Evolutionary conservation across 2,797 vertebrate genomes (phyloP), one percentile per base, ranked within the genome.

Genomic region (Phoeniculus purpureus): DNA sequence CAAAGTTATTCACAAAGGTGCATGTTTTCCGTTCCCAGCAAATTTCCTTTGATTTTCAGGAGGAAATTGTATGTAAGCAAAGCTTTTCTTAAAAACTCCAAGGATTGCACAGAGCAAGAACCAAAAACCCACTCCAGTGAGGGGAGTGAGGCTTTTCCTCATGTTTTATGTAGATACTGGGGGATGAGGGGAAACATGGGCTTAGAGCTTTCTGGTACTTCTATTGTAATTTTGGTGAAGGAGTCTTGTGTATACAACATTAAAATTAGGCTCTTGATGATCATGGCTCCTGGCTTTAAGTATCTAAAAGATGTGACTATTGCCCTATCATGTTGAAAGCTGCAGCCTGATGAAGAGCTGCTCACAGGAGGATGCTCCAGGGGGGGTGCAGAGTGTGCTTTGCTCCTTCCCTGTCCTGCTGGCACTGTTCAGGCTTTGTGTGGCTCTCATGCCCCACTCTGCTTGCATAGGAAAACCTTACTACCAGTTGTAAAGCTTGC

Each of bases 1-100:
- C 8, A 6, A 51, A 29, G 70, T 51, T 93, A 68, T 78, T 92
- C 79, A 77, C 68, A 85, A 94, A 81, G 34, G 74, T 62, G 32
- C 0, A 31, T 52, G 27, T 5, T 72, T 84, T 87, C 60, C 55
- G 27, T 93, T 95, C 54, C 64, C 43, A 54, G 56, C 5, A 74
- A 81, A 84, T 93, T 84, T 73, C 51, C 48, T 93, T 87, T 70
- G 62, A 75, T 89, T 93, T 95, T 81, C 85, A 87, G 82, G 31
- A 27, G 37, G 31, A 72, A 90, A 75, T 62, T 1, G 3, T 37
- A 72, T 2, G 16, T 32, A 90, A 62, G 66, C 54, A 93, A 88
- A 62, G 5, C 13, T 78, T 72, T 68, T 51, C 47, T 68, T 71
- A 47, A 80, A 71, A 73, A 70, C 43, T 67, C 45, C 21, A 23